Evolutionary conservation across 2,113 vertebrate genomes (phyloP).

Genomic region (Caloenas nicobarica): DNA sequence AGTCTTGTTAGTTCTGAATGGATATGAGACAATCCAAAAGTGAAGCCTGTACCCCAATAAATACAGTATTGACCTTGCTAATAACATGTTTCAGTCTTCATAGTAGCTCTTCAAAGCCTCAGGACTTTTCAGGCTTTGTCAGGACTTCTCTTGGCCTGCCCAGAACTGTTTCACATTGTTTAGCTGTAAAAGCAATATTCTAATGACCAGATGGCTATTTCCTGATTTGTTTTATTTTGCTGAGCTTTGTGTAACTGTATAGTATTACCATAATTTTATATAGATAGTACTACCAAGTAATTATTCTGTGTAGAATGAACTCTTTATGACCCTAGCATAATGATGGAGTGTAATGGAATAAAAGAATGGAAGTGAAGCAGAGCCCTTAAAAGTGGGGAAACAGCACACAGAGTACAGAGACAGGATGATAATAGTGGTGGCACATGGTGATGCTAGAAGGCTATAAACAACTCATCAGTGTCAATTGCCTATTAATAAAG

Average conservation of each 20-base stretch:
- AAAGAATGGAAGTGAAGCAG: neutral
- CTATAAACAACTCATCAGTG: neutral
- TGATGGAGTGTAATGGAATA: neutral
- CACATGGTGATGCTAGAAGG: neutral
- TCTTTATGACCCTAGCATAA: neutral
- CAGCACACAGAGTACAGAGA: neutral
- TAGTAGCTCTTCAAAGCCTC: neutral
- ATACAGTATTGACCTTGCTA: neutral
- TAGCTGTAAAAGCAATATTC: constrained; percentile 10
- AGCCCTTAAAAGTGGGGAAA: neutral
- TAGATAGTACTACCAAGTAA: neutral
- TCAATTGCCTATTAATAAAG: neutral
- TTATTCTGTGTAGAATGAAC: neutral
- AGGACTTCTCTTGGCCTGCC: neutral
- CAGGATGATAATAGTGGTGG: neutral
- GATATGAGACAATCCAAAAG: neutral
- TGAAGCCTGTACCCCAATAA: neutral
- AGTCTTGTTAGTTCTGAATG: neutral
- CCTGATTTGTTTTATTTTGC: constrained; percentile 1
- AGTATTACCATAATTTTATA: neutral
- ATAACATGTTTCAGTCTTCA: neutral
- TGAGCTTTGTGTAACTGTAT: neutral
- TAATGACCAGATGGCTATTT: neutral
- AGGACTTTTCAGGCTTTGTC: neutral
- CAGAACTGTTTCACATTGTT: neutral